phyloP scores from a whole-genome alignment of 2,888 invertebrate genomes.

The Cerastoderma edule region DNA sequence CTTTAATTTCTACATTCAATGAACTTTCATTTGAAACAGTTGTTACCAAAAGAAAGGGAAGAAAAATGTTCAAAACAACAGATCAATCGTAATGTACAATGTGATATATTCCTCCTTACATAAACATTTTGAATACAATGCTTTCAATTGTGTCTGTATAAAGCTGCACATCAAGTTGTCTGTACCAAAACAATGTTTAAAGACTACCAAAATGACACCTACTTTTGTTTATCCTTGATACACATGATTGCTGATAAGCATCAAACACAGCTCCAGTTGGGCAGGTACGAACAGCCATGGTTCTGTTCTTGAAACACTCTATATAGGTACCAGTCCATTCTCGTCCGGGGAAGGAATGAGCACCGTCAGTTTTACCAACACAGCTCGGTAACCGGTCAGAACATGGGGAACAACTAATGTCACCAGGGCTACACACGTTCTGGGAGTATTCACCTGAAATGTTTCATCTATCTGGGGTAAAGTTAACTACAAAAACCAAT shows the following conservation, averaged over 20 bases:
- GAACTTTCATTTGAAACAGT: too few relatives aligned
- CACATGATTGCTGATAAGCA: constrained; percentile 42
- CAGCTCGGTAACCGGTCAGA: constrained; percentile 59
- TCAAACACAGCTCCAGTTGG: constrained; percentile 56
- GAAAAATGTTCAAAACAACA: too few relatives aligned
- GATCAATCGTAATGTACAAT: too few relatives aligned
- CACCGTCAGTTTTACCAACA: constrained; percentile 55
- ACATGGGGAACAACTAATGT: constrained; percentile 51
- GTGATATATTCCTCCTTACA: too few relatives aligned
- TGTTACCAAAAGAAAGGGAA: too few relatives aligned
- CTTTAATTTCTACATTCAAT: too few relatives aligned
- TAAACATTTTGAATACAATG: too few relatives aligned
- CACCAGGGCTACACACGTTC: constrained; percentile 44
- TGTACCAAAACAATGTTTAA: too few relatives aligned
- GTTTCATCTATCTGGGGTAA: too few relatives aligned
- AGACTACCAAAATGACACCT: not conserved
- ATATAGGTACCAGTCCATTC: constrained; percentile 56
- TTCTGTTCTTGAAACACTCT: constrained; percentile 60
- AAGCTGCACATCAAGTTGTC: too few relatives aligned
- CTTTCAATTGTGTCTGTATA: too few relatives aligned
- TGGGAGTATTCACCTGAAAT: constrained; percentile 61
- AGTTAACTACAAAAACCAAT: too few relatives aligned
- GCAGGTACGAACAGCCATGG: constrained; percentile 53
- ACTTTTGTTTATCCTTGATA: constrained; percentile 54
- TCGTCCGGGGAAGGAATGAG: constrained; percentile 52